Evolutionary conservation across 2,797 vertebrate genomes (phyloP).

Genomic region (Gobionotothen gibberifrons): DNA sequence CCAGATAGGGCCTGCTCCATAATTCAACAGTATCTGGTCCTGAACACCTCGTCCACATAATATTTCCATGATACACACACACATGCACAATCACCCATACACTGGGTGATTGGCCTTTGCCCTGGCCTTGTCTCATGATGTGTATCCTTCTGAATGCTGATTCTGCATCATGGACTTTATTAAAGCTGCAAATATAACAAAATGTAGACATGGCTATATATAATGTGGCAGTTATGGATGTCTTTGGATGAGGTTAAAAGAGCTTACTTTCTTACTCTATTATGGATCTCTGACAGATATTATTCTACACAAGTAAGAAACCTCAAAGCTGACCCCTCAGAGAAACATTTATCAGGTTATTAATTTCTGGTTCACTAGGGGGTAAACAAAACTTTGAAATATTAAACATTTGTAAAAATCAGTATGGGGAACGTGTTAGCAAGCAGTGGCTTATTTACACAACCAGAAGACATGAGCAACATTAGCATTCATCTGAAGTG

Average conservation of each 20-base stretch:
- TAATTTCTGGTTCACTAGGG: background rate
- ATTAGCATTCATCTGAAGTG: slow-evolving; percentile 9
- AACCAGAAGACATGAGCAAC: background rate
- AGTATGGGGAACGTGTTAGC: background rate
- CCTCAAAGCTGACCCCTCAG: background rate
- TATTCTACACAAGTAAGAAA: background rate
- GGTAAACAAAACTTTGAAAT: background rate
- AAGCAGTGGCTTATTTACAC: slow-evolving; percentile 6
- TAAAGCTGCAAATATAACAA: slow-evolving; percentile 48
- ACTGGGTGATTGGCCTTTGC: slow-evolving; percentile 62
- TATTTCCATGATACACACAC: slow-evolving; percentile 14
- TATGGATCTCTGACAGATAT: background rate
- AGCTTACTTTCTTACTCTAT: slow-evolving; percentile 37
- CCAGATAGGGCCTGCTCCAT: slow-evolving; percentile 57
- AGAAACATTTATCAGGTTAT: background rate
- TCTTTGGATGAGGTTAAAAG: slow-evolving; percentile 50
- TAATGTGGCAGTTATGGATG: slow-evolving; percentile 32
- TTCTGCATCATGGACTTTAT: slow-evolving; percentile 38
- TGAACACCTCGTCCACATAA: slow-evolving; percentile 38
- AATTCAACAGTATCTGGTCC: slow-evolving; percentile 65
- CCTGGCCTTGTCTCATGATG: slow-evolving; percentile 50
- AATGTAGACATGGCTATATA: slow-evolving; percentile 35
- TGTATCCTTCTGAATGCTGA: slow-evolving; percentile 61
- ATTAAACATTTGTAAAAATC: background rate
- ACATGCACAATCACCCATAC: slow-evolving; percentile 19